Evolutionary conservation across 2,113 vertebrate genomes (phyloP), one percentile per base, ranked within the genome.

Genomic region (Micronycteris hirsuta): DNA sequence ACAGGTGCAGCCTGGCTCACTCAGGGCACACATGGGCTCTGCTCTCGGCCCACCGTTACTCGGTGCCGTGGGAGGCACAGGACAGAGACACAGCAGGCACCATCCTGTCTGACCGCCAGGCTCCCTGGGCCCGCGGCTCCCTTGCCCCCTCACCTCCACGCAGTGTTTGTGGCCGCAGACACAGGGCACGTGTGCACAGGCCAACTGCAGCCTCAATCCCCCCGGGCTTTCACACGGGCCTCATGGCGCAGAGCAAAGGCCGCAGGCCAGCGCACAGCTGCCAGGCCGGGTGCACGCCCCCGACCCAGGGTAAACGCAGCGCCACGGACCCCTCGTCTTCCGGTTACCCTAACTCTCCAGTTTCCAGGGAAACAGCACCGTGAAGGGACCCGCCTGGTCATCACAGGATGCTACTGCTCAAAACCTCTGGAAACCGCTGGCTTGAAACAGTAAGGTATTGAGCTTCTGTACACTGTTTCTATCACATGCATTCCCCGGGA

Each of bases 181-280:
- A 65, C 31, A 3, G 58, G 31, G 0, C 2, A 77, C n/a, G 43
- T 10, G 4, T 14, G 84, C 8, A 9, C 41, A 76, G 28, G 24
- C 56, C 9, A 24, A 56, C 13, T 4, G n/a, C 33, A 81, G 61
- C 52, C 61, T 94, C 49, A 5, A 5, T 38, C 68, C 20, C 20
- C 47, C 67, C 22, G 41, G 31, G 8, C 28, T 86, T 78, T 67
- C 33, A 58, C 3, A 24, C 14, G 31, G 16, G 26, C 38, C 41
- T 70, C 43, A 67, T 14, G 26, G 11, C 4, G n/a, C 2, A 19
- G 12, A 17, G 24, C 28, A 31, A 28, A 0, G 20, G n/a, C 41
- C n/a, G 7, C 26, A 8, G 19, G 33, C 28, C 33, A 36, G 2
- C 8, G 4, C 41, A 26, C 15, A 0, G 1, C 5, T 14, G n/a